Evolutionary conservation across 2,113 vertebrate species (phyloP).

Genomic region (Malurus melanocephalus): DNA sequence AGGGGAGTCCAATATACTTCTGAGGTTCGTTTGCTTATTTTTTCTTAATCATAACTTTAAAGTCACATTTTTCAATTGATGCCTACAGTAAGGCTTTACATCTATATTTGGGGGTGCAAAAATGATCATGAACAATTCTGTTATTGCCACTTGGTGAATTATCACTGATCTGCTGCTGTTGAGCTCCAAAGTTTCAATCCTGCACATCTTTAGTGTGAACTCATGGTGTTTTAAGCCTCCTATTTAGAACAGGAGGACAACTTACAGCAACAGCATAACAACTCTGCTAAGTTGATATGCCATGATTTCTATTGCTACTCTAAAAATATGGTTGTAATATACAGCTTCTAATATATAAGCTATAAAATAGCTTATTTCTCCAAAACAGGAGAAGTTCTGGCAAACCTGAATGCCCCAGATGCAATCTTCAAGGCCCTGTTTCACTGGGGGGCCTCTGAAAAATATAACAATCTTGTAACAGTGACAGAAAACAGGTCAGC

Average conservation of each 20-base stretch:
- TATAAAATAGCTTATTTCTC: not conserved
- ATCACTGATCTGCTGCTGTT: not conserved
- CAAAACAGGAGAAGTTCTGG: not conserved
- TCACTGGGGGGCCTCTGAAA: not conserved
- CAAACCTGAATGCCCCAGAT: not conserved
- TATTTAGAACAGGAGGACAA: not conserved
- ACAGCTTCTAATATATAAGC: too few species aligned
- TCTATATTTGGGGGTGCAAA: not conserved
- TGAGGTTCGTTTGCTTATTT: not conserved
- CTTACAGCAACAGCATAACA: not conserved
- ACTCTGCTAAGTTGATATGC: not conserved
- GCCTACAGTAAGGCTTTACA: not conserved
- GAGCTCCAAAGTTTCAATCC: not conserved
- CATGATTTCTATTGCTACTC: not conserved
- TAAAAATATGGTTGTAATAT: not conserved
- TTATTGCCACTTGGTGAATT: not conserved
- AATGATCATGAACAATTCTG: not conserved
- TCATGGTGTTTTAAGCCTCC: not conserved
- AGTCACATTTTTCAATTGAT: not conserved
- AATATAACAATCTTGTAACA: not conserved
- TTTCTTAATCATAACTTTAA: not conserved
- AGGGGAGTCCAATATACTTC: not conserved
- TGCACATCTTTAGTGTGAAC: not conserved
- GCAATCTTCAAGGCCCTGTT: not conserved
- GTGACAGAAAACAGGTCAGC: not conserved